Percentiles rank a stretch among this genome's conserved stretches.
These are phyloP conservation scores for Macrochelys suwanniensis DNA, from an alignment of 2,797 vertebrate species.

Conservation along the genomic window DNA sequence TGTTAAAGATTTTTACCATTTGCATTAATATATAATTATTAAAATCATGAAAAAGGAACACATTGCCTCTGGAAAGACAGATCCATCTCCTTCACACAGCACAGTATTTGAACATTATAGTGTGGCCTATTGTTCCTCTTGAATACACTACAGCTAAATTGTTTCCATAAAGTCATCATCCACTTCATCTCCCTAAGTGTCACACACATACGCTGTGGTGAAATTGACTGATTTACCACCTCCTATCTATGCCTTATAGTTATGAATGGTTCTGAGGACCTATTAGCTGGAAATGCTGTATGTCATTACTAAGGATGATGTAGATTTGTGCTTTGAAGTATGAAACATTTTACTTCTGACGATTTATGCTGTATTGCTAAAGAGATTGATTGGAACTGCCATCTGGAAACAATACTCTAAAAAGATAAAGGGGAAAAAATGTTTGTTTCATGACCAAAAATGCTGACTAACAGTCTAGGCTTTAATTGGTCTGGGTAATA, in stretches of 20 bases:
- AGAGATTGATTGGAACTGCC: slow-evolving; percentile 41
- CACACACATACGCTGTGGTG: slow-evolving; percentile 33
- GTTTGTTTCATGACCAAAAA: slow-evolving; percentile 60
- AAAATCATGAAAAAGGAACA: neutral
- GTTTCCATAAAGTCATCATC: slow-evolving; percentile 71
- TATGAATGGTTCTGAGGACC: neutral
- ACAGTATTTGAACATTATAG: neutral
- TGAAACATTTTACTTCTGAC: slow-evolving; percentile 24
- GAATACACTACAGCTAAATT: neutral
- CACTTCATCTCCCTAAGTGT: slow-evolving; percentile 45
- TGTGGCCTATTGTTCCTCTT: neutral
- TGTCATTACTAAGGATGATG: neutral
- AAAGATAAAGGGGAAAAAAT: slow-evolving; percentile 36
- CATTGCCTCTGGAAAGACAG: neutral
- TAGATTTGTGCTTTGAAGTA: slow-evolving; percentile 27
- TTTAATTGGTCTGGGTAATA: neutral
- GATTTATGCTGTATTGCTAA: slow-evolving; percentile 9
- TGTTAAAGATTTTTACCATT: neutral
- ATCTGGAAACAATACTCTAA: slow-evolving; percentile 63
- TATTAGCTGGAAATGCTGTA: neutral
- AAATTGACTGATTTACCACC: slow-evolving; percentile 35
- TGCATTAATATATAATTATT: neutral
- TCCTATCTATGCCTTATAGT: neutral
- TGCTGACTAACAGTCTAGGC: slow-evolving; percentile 41
- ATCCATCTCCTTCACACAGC: accelerated